Conservation (phyloP, 2,113 vertebrate genomes). For the Prietella phreatophila region DNA sequence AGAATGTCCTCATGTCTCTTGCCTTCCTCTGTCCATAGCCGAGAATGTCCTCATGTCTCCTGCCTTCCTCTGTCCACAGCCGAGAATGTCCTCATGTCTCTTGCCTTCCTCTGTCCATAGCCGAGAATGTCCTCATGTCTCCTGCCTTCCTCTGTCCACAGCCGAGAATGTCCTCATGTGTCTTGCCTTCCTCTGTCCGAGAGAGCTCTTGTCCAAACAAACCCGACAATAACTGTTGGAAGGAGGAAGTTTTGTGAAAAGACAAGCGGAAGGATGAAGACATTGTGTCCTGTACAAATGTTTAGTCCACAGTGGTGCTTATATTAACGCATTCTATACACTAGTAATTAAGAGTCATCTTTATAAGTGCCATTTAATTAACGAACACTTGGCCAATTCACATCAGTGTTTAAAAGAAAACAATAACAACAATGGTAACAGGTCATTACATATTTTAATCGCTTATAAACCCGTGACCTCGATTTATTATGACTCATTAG, state of each 20-base stretch:
- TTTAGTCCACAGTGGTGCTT: background rate
- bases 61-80: too few relatives aligned
- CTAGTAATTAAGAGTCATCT: background rate
- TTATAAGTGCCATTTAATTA: background rate
- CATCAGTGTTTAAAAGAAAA: background rate
- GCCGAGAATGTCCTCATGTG: too few relatives aligned
- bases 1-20: too few relatives aligned
- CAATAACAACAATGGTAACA: background rate
- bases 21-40: too few relatives aligned
- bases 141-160: too few relatives aligned
- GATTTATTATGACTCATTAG: background rate
- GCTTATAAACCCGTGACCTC: background rate
- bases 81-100: conserved; percentile 19
- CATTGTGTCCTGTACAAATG: background rate
- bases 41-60: background rate
- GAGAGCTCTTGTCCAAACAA: conserved; percentile 41
- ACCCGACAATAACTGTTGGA: conserved; percentile 21
- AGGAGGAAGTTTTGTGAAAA: background rate
- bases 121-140: background rate
- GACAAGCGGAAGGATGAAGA: conserved; percentile 5
- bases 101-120: conserved; percentile 24
- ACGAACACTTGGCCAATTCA: background rate
- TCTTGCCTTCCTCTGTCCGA: too few relatives aligned
- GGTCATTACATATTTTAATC: background rate
- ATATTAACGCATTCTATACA: background rate